Percentiles rank a stretch among this genome's conserved stretches.
phyloP scores from a whole-genome alignment of 2,797 vertebrate species.

The Acrossocheilus wenchowensis region DNA sequence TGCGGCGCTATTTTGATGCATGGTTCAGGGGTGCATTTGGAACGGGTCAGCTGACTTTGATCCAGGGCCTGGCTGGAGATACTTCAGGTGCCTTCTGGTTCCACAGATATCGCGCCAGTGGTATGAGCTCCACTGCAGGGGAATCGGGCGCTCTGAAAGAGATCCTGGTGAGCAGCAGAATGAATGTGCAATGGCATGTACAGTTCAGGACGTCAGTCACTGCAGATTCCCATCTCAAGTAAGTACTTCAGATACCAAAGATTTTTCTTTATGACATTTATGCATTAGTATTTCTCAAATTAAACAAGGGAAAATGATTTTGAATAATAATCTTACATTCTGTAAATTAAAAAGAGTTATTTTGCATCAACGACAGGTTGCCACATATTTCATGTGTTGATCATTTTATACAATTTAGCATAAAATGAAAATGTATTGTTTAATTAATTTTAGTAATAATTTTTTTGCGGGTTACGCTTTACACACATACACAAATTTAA shows the following conservation, averaged over 20 bases:
- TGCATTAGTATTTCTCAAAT: not conserved
- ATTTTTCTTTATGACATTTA: not conserved
- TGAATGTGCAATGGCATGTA: constrained; percentile 42
- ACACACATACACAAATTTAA: not conserved
- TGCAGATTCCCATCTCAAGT: not conserved
- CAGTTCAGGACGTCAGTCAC: constrained; percentile 4
- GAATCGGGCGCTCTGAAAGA: constrained; percentile 24
- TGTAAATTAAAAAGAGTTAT: not conserved
- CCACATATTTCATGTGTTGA: not conserved
- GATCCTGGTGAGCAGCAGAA: constrained; percentile 39
- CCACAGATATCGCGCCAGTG: constrained; percentile 65
- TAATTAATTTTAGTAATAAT: not conserved
- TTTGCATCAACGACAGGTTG: not conserved
- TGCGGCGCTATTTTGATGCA: constrained; percentile 61
- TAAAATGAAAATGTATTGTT: not conserved
- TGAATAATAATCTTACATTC: not conserved
- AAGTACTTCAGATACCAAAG: not conserved
- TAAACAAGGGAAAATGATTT: too few species aligned
- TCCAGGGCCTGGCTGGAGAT: constrained; percentile 67
- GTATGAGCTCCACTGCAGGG: constrained; percentile 36
- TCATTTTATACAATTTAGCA: not conserved
- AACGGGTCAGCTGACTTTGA: constrained; percentile 72
- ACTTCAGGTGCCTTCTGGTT: constrained; percentile 77
- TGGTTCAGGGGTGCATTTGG: constrained; percentile 71
- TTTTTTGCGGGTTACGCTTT: not conserved